phyloP scores from a whole-genome alignment of 1,140 invertebrate genomes.

The Scaptodrosophila lebanonensis region DNA sequence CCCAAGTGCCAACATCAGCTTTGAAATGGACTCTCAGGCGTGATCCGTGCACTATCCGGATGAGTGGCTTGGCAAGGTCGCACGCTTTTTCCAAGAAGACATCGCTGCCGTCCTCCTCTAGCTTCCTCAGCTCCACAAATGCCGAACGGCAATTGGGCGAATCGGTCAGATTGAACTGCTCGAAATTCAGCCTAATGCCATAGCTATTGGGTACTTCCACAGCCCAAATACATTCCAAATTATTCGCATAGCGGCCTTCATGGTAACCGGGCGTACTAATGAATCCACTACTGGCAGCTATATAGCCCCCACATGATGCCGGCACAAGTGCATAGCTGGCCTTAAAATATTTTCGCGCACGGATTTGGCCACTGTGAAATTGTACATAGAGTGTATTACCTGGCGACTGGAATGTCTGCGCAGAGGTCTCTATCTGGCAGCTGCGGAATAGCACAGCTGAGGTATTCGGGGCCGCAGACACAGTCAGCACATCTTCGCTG shows the following conservation, averaged over 20 bases:
- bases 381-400: conserved; percentile 85
- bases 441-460: conserved; percentile 21
- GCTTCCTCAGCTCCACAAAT: conserved; percentile 28
- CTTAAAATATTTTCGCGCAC: conserved; percentile 83
- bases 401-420: conserved; percentile 80
- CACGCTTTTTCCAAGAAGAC: conserved; percentile 33
- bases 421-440: conserved; percentile 35
- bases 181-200: conserved; percentile 30
- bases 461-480: conserved; percentile 21
- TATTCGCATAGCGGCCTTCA: conserved; percentile 80
- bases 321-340: conserved; percentile 32
- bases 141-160: conserved; percentile 36
- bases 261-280: conserved; percentile 91
- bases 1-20: conserved; percentile 20
- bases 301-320: conserved; percentile 84
- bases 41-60: conserved; percentile 11
- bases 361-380: conserved; percentile 82
- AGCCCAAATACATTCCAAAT: conserved; percentile 87
- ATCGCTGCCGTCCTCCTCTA: neutral
- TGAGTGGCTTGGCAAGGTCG: conserved; percentile 6
- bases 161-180: conserved; percentile 43
- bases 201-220: conserved; percentile 80
- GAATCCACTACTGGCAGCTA: conserved; percentile 81
- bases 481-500: conserved; percentile 23
- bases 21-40: conserved; percentile 30